Conservation (phyloP, 2,888 invertebrate genomes). For the Hermaeophaga mercurialis region DNA sequence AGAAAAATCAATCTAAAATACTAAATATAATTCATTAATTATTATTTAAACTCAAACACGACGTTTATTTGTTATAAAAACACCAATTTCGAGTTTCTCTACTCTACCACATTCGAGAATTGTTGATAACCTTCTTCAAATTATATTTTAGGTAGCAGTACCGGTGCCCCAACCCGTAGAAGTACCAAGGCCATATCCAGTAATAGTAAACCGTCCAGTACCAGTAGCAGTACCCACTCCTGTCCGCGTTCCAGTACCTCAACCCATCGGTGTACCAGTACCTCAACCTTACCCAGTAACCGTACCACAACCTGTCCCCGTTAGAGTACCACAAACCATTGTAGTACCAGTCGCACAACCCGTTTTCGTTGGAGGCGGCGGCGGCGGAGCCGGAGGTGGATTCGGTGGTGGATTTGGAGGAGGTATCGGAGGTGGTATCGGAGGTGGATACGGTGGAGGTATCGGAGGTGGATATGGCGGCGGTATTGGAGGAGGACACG, state of each 20-base stretch:
- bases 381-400: conserved; percentile 32
- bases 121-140: no score
- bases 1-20: conserved; percentile 9
- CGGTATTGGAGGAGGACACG: conserved; percentile 25
- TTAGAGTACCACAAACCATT: conserved; percentile 48
- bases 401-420: conserved; percentile 34
- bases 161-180: conserved; percentile 43
- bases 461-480: conserved; percentile 30
- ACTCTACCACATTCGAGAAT: no score
- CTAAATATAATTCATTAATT: no score
- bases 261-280: conserved; percentile 58
- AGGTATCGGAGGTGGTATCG: conserved; percentile 39
- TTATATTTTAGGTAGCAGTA: conserved; percentile 40
- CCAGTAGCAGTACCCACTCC: conserved; percentile 56
- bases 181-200: conserved; percentile 43
- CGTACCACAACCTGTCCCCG: conserved; percentile 61
- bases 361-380: conserved; percentile 41
- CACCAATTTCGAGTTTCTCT: no score
- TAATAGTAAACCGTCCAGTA: conserved; percentile 47
- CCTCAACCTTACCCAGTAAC: conserved; percentile 64
- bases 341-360: conserved; percentile 46
- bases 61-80: no score
- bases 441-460: conserved; percentile 38
- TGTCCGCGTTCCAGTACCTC: conserved; percentile 57
- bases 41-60: no score